Conservation (phyloP, 1,140 invertebrate genomes). For the Oncopodura yosiiana region DNA sequence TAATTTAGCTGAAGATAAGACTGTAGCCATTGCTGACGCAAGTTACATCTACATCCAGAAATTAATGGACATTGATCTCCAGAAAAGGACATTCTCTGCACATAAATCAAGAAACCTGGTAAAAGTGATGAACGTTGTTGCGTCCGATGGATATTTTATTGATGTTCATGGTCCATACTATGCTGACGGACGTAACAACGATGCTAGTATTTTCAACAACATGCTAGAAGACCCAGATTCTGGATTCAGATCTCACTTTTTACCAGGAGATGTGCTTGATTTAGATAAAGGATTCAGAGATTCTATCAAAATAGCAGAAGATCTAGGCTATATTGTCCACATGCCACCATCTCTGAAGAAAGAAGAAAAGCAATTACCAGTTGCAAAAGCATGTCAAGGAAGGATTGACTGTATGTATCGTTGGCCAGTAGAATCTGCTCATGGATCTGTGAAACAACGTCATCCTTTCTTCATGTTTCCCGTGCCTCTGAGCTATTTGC, state of each 20-base stretch:
- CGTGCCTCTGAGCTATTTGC: neutral
- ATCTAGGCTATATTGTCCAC: neutral
- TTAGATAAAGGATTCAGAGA: neutral
- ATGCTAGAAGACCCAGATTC: slow-evolving; percentile 8
- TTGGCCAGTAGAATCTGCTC: neutral
- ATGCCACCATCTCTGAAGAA: slow-evolving; percentile 1
- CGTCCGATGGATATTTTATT: slow-evolving; percentile 30
- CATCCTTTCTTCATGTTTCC: neutral
- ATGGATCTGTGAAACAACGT: neutral
- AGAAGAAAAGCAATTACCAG: slow-evolving; percentile 2
- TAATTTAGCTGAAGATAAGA: neutral
- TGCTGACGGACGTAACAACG: slow-evolving; percentile 22
- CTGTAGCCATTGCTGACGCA: slow-evolving; percentile 3
- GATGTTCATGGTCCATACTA: slow-evolving; percentile 25
- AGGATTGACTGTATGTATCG: neutral
- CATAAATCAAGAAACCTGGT: slow-evolving; percentile 26
- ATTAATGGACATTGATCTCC: slow-evolving; percentile 12
- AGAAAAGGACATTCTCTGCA: slow-evolving; percentile 10
- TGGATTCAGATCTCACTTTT: slow-evolving; percentile 14
- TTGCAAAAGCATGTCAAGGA: neutral
- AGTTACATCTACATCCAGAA: slow-evolving; percentile 23
- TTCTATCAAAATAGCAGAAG: too few relatives aligned
- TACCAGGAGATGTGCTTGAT: slow-evolving; percentile 14
- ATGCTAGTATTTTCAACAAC: slow-evolving; percentile 17
- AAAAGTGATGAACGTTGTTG: slow-evolving; percentile 22